These are phyloP conservation scores for Agrochola lychnidis DNA, from an alignment of 2,888 invertebrate species.

Conservation along the genomic window DNA sequence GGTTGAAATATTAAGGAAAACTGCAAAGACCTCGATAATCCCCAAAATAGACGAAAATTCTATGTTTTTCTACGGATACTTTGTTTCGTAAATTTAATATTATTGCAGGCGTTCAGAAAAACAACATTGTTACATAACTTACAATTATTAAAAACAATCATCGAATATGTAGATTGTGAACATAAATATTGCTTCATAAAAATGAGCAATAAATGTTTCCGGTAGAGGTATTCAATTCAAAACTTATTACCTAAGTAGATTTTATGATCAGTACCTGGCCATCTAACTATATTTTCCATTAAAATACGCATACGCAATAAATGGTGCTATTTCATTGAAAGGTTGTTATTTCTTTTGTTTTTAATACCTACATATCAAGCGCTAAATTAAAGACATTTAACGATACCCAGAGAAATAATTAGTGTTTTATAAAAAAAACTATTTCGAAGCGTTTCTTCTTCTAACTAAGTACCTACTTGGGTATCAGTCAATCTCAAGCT, in stretches of 20 bases:
- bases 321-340: constrained; percentile 5
- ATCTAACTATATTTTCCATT: constrained; percentile 11
- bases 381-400: neutral
- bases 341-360: neutral
- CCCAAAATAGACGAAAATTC: neutral
- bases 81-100: neutral
- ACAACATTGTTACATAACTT: neutral
- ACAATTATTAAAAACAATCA: constrained; percentile 6
- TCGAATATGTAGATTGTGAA: neutral
- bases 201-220: neutral
- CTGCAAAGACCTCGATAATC: neutral
- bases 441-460: neutral
- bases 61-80: neutral
- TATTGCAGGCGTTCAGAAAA: neutral
- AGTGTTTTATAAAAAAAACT: neutral
- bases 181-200: constrained; percentile 18
- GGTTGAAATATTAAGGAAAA: neutral
- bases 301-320: constrained; percentile 24
- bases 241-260: neutral
- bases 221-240: neutral
- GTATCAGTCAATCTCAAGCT: neutral
- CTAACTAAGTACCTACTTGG: neutral
- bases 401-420: neutral
- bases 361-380: neutral
- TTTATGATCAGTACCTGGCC: constrained; percentile 16